Percentiles rank a stretch among this genome's conserved stretches.
Evolutionary conservation across 2,888 invertebrate genomes (phyloP).

Genomic region (Altica lythri): DNA sequence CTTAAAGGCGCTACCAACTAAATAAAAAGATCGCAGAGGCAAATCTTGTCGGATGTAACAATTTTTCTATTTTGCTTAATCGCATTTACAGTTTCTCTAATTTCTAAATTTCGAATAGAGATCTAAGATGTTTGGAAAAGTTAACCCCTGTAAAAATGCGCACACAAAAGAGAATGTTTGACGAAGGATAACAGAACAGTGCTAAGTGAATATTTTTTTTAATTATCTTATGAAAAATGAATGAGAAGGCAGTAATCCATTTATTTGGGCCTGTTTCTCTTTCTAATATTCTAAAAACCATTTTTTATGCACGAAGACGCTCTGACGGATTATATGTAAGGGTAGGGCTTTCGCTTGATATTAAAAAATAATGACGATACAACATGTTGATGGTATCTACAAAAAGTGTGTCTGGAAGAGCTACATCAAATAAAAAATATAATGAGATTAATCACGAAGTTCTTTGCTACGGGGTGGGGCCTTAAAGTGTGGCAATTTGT

Average conservation of each 20-base stretch:
- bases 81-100: too few relatives aligned
- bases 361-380: constrained; percentile 4
- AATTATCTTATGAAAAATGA: constrained; percentile 13
- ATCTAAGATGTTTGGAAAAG: too few relatives aligned
- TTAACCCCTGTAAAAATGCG: too few relatives aligned
- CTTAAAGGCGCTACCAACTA: too few relatives aligned
- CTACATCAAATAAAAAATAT: constrained; percentile 12
- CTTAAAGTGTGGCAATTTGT: constrained; percentile 6
- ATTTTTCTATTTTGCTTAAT: too few relatives aligned
- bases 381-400: constrained; percentile 12
- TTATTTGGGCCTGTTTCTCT: constrained; percentile 2
- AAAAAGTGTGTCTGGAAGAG: constrained; percentile 1
- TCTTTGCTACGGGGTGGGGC: constrained; percentile 2
- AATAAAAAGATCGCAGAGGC: too few relatives aligned
- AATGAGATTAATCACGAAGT: constrained; percentile 14
- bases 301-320: not conserved
- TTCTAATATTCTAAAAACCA: constrained; percentile 12
- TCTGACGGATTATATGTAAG: not conserved
- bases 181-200: too few relatives aligned
- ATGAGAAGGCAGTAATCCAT: not conserved
- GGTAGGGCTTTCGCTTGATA: constrained; percentile 9
- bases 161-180: too few relatives aligned
- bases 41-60: too few relatives aligned
- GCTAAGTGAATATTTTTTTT: constrained; percentile 12
- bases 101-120: too few relatives aligned